phyloP scores from a whole-genome alignment of 2,888 invertebrate genomes.

The Embidobia sp. region DNA sequence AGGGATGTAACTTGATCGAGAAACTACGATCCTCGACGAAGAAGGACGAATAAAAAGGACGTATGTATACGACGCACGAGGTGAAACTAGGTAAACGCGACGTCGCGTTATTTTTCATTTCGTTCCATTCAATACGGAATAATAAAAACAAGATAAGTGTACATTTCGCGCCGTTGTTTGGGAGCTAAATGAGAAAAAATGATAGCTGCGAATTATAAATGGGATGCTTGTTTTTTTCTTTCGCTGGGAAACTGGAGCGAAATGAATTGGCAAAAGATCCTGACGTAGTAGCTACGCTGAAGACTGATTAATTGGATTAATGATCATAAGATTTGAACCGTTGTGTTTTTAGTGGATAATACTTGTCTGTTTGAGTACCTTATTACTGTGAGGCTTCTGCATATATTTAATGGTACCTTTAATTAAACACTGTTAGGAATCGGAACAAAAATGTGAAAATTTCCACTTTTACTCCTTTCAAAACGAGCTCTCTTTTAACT shows the following conservation, averaged over 20 bases:
- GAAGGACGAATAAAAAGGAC: constrained; percentile 13
- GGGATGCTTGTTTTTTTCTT: constrained; percentile 4
- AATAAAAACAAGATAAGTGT: constrained; percentile 27
- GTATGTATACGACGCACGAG: constrained; percentile 1
- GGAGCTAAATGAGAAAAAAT: constrained; percentile 10
- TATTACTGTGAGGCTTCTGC: too few relatives aligned
- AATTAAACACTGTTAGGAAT: too few relatives aligned
- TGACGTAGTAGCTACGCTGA: too few relatives aligned
- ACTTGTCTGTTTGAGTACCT: too few relatives aligned
- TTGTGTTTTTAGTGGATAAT: too few relatives aligned
- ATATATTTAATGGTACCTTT: too few relatives aligned
- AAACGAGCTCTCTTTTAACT: too few relatives aligned
- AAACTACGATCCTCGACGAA: constrained; percentile 18
- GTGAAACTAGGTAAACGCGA: constrained; percentile 5
- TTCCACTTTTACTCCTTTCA: too few relatives aligned
- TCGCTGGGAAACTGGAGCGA: background rate
- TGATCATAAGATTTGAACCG: too few relatives aligned
- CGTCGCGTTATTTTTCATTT: constrained; percentile 53
- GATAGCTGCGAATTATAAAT: background rate
- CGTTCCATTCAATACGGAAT: constrained; percentile 39
- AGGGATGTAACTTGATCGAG: constrained; percentile 39
- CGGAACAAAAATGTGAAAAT: too few relatives aligned
- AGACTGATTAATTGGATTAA: too few relatives aligned
- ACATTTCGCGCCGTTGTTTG: constrained; percentile 13
- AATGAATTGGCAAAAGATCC: constrained; percentile 15